A percentile compares a stretch with the other conserved stretches of the same genome.
Evolutionary conservation across 2,113 vertebrate species (phyloP).

Genomic region (Echinops telfairi): DNA sequence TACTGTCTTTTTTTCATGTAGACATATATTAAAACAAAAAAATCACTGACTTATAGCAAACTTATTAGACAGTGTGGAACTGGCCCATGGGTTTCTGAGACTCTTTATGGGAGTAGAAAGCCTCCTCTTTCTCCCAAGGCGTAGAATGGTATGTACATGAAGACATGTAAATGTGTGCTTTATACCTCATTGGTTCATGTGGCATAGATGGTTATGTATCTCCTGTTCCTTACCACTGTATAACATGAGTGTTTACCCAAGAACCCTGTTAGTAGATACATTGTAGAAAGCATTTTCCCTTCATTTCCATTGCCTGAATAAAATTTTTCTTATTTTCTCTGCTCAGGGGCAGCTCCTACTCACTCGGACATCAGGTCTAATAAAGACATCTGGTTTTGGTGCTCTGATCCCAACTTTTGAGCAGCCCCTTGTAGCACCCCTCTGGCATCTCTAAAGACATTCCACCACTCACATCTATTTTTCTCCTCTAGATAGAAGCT

Average conservation of each 20-base stretch:
- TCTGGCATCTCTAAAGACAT: neutral
- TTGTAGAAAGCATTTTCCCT: neutral
- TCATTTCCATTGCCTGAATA: neutral
- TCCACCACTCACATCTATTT: neutral
- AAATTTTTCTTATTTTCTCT: neutral
- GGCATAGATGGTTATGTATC: neutral
- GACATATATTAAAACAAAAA: neutral
- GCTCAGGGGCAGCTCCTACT: neutral
- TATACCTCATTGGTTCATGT: neutral
- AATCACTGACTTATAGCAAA: too few species aligned
- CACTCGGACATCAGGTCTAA: neutral
- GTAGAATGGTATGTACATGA: neutral
- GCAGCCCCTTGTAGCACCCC: neutral
- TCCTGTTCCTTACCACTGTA: slow-evolving; percentile 47
- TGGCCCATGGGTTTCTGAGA: too few species aligned
- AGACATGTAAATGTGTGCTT: neutral
- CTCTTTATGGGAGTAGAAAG: too few species aligned
- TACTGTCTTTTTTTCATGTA: neutral
- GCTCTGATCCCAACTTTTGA: neutral
- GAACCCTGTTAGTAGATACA: neutral
- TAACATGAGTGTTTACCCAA: neutral
- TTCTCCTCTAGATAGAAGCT: neutral
- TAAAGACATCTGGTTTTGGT: neutral
- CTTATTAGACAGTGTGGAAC: too few species aligned
- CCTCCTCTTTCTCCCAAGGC: too few species aligned